These are phyloP conservation scores for Orthosia incerta DNA, from an alignment of 2,888 invertebrate species.

Conservation along the genomic window DNA sequence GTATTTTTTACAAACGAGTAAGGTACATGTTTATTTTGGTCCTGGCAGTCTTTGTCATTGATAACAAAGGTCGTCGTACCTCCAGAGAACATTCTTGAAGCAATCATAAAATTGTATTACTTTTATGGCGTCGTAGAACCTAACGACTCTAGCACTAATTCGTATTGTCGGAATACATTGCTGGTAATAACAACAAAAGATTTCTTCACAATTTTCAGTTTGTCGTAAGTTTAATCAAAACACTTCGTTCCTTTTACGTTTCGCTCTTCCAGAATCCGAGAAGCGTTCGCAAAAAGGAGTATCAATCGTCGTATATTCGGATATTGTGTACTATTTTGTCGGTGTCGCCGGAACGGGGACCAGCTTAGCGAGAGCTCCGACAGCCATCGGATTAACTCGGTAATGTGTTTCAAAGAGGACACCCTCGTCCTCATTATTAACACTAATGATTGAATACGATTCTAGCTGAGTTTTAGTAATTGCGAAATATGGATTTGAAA, in stretches of 20 bases:
- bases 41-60: slow-evolving; percentile 13
- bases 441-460: slow-evolving; percentile 9
- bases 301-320: slow-evolving; percentile 23
- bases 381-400: slow-evolving; percentile 32
- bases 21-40: slow-evolving; percentile 36
- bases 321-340: slow-evolving; percentile 30
- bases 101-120: slow-evolving; percentile 31
- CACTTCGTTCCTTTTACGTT: slow-evolving; percentile 11
- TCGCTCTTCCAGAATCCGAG: slow-evolving; percentile 23
- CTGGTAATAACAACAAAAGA: slow-evolving; percentile 16
- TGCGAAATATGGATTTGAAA: background rate
- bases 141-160: slow-evolving; percentile 31
- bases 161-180: slow-evolving; percentile 15
- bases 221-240: slow-evolving; percentile 19
- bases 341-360: slow-evolving; percentile 3
- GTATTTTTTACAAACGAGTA: slow-evolving; percentile 36
- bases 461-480: background rate
- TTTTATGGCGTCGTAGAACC: slow-evolving; percentile 30
- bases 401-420: slow-evolving; percentile 22
- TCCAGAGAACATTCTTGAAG: slow-evolving; percentile 7
- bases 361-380: slow-evolving; percentile 15
- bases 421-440: slow-evolving; percentile 3
- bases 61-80: slow-evolving; percentile 19
- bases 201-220: slow-evolving; percentile 1
- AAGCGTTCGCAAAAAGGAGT: slow-evolving; percentile 32